A percentile compares a stretch with the other conserved stretches of the same genome.
Evolutionary conservation across 2,888 invertebrate genomes (phyloP).

Genomic region (Rotaria magnacalcarata): DNA sequence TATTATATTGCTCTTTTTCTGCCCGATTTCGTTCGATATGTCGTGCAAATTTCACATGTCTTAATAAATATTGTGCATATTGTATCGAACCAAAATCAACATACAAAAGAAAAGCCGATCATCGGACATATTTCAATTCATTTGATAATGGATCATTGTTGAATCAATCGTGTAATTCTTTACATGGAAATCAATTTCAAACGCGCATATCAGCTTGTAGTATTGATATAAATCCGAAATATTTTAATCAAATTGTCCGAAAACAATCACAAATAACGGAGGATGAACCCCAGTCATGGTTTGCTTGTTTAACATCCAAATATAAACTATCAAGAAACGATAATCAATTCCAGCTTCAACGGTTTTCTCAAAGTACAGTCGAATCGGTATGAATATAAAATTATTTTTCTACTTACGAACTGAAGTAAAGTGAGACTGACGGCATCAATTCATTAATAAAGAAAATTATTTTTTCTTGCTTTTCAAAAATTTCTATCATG

Average conservation of each 20-base stretch:
- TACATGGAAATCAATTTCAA: neutral
- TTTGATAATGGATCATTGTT: neutral
- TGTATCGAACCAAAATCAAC: neutral
- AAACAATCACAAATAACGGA: neutral
- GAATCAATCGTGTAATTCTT: neutral
- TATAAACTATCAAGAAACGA: neutral
- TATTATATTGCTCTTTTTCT: constrained; percentile 73
- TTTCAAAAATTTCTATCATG: too few relatives aligned
- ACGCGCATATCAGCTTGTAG: neutral
- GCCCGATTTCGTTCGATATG: constrained; percentile 69
- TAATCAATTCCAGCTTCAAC: neutral
- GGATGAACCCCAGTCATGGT: neutral
- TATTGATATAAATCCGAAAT: neutral
- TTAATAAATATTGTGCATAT: neutral
- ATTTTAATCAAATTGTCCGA: neutral
- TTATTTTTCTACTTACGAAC: too few relatives aligned
- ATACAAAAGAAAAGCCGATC: neutral
- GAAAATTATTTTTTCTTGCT: too few relatives aligned
- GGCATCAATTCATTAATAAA: too few relatives aligned
- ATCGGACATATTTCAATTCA: neutral
- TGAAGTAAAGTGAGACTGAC: too few relatives aligned
- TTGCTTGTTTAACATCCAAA: neutral
- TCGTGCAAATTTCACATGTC: constrained; percentile 22
- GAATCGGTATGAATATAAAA: neutral
- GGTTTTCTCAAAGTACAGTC: neutral